phyloP scores from a whole-genome alignment of 2,113 vertebrate genomes.

The Trichechus manatus region DNA sequence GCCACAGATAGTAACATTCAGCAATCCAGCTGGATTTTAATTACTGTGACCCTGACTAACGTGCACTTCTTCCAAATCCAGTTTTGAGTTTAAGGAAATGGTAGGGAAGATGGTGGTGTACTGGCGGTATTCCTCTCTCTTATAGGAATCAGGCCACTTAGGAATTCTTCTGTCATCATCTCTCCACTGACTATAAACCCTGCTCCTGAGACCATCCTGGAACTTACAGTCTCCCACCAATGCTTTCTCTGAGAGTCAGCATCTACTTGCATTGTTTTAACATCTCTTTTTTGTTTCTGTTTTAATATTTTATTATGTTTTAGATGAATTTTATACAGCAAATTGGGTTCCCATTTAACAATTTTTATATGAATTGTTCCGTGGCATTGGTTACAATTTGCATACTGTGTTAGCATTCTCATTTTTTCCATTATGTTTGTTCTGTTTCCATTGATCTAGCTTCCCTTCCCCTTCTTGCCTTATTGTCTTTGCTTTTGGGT shows the following conservation, averaged over 20 bases:
- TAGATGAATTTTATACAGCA: background rate
- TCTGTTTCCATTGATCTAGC: too few species aligned
- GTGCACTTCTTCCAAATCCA: background rate
- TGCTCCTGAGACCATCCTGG: background rate
- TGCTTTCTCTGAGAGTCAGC: background rate
- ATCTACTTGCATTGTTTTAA: background rate
- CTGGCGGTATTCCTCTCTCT: background rate
- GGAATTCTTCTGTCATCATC: background rate
- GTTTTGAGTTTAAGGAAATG: too few species aligned
- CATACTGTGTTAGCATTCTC: background rate
- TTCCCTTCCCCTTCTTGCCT: too few species aligned
- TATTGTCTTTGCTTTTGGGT: too few species aligned
- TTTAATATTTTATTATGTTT: too few species aligned
- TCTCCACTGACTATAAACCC: too few species aligned
- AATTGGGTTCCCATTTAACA: background rate
- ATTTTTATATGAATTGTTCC: background rate
- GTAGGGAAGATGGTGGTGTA: background rate
- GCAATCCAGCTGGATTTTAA: background rate
- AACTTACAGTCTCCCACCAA: background rate
- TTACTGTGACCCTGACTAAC: background rate
- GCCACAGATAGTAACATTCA: background rate
- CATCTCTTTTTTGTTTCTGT: background rate
- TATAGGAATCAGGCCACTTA: background rate
- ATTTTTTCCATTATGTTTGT: background rate
- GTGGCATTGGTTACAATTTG: background rate